Evolutionary conservation across 2,113 vertebrate species (phyloP), one percentile per base, ranked within the genome.

Genomic region (Rhynchomys soricoides): DNA sequence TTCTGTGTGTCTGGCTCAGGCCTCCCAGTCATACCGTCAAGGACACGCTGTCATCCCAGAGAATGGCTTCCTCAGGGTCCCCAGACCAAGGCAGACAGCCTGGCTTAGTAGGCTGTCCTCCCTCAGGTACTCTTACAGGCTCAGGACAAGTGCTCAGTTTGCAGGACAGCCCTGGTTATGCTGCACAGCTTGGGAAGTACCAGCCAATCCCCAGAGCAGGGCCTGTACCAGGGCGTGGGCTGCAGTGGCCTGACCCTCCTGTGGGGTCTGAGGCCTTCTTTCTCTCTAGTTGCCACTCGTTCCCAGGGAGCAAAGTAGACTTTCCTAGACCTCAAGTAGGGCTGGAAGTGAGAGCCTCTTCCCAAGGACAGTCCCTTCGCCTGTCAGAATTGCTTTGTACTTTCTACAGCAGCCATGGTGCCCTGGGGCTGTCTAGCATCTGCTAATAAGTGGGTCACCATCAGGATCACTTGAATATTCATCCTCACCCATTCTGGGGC

Each of bases 371-470:
- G 92, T 90, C 88, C 86, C 91, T 88, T 82, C 95, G 48, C 34
- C 86, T 26, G 66, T 79, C 37, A 37, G 70, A 64, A 87, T 43
- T 96, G 45, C 34, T 95, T 95, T 90, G 93, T 92, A 86, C 94
- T 97, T 89, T n/a, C 70, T 68, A 75, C 93, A 31, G 92, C 96
- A 86, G 96, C 97, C 97, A n/a, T 95, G 87, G 96, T 96, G 95
- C 97, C 97, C 97, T 89, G 95, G 96, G 97, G 97, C 97, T 95
- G n/a, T 98, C 85, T 87, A 95, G 85, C 93, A 93, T 98, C 97
- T 37, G 0, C 90, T 96, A 93, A 93, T 96, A 98, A 98, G 96
- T 98, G 97, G 98, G 98, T 98, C 97, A 96, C 97, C 37, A 17
- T 97, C 96, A 96, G 97, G 97, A 55, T 95, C 96, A 64, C 91